Conservation (phyloP, 2,888 invertebrate species). For the Cylindroiulus punctatus region DNA sequence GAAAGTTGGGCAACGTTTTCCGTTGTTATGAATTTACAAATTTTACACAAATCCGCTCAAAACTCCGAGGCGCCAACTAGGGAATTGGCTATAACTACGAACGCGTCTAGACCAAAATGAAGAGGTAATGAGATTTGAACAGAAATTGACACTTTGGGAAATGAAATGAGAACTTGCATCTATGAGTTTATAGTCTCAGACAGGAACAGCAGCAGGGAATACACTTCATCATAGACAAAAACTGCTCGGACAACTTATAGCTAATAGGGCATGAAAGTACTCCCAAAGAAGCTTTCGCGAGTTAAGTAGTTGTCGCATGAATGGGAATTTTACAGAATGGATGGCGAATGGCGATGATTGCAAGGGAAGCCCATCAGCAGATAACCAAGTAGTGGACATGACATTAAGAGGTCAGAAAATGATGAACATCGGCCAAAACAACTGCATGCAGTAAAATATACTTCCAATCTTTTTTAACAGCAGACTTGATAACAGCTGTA, state of each 20-base stretch:
- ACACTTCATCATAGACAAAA: not conserved
- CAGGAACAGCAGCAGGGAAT: not conserved
- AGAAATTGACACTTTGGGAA: constrained; percentile 1
- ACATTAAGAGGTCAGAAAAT: too few relatives aligned
- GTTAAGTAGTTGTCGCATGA: not conserved
- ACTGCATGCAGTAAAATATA: too few relatives aligned
- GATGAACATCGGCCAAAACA: too few relatives aligned
- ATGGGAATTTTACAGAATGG: not conserved
- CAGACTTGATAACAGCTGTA: too few relatives aligned
- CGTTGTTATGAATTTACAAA: not conserved
- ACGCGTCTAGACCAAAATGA: not conserved
- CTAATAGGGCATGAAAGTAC: constrained; percentile 10
- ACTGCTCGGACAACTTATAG: not conserved
- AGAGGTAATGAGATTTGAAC: constrained; percentile 2
- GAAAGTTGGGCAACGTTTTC: not conserved
- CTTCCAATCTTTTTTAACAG: not conserved
- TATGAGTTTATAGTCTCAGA: not conserved
- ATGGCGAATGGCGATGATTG: not conserved
- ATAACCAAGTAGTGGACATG: too few relatives aligned
- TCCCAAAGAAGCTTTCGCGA: not conserved
- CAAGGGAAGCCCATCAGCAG: too few relatives aligned
- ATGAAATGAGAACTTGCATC: not conserved
- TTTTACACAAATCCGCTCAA: not conserved
- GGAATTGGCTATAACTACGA: not conserved
- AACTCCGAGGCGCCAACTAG: not conserved